Evolutionary conservation across 2,797 vertebrate species (phyloP).

Genomic region (Trachops cirrhosus): DNA sequence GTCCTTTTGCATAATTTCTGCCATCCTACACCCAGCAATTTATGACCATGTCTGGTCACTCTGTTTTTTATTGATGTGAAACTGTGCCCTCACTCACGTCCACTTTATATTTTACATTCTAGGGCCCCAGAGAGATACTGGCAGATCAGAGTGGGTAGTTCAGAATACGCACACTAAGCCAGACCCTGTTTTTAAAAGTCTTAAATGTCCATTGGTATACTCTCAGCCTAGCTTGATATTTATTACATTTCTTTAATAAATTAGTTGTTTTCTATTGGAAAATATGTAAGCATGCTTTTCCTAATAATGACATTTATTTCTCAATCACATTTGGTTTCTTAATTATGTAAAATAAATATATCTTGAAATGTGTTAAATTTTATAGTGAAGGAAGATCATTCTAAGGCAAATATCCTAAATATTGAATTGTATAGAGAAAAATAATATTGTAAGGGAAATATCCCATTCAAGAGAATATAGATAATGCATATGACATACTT

Average conservation of each 20-base stretch:
- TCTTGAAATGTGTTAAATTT: background rate
- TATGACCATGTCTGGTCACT: background rate
- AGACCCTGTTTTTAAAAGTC: background rate
- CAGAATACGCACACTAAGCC: background rate
- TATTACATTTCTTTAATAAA: background rate
- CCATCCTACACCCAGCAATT: background rate
- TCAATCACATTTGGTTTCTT: background rate
- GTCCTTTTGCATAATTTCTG: background rate
- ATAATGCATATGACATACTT: background rate
- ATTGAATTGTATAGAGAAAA: background rate
- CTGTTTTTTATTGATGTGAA: background rate
- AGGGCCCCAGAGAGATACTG: background rate
- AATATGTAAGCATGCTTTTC: background rate
- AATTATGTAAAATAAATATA: background rate
- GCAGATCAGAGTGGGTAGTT: background rate
- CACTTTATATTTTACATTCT: background rate
- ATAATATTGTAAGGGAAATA: background rate
- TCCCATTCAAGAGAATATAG: background rate
- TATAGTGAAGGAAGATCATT: background rate
- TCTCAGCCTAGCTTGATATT: background rate
- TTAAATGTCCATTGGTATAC: background rate
- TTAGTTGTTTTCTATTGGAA: background rate
- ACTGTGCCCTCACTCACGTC: no score
- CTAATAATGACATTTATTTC: background rate
- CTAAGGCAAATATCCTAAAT: background rate